Base-by-base conservation (phyloP, 2,888 invertebrate genomes). In the Actias luna region DNA sequence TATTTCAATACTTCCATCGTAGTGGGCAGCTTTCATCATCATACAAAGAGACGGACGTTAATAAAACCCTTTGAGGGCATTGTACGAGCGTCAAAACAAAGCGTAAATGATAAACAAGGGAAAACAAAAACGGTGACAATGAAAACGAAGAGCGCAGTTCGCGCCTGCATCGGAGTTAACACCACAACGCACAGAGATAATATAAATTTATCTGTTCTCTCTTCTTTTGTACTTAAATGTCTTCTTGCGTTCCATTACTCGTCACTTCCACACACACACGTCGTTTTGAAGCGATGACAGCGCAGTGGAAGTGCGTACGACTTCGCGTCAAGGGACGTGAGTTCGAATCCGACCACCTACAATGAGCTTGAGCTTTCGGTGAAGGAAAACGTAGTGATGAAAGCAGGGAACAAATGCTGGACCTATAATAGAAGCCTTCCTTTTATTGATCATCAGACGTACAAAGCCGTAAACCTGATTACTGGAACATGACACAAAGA, bases 31-130 rank as follows among this genome's bases (percentile, higher is more conserved):
- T 12, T 8, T 50, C 25, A 12, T 25, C 25, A 4, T 16, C 3
- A 25, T 50, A 50, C 25, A 50, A 50, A 50, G 46, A 25, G 46
- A 25, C 25, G 46, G 25, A 22, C 25, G 25, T 76, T 79, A 79
- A 79, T 77, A 77, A 80, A 79, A 75, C 66, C 74, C 73, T 75
- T 77, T 77, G 78, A 75, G 74, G 73, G 75, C 74, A 72, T 72
- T 71, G 72, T 72, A 60, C 67, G 58, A 61, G 35, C 55, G 55
- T 27, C 55, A 22, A 33, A n/a, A 69, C 76, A 77, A 74, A 74
- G 73, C 70, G 67, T 50, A 4, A 25, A 50, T 46, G 22, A 46
- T 22, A 22, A 42, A 42, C 42, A 18, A 18, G 42, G 7, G 22
- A 50, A 22, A 25, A 22, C 8, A 22, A 50, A 25, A 50, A 50